A percentile compares a stretch with the other conserved stretches of the same genome.
phyloP scores from a whole-genome alignment of 2,113 vertebrate species.

The Stercorarius parasiticus region DNA sequence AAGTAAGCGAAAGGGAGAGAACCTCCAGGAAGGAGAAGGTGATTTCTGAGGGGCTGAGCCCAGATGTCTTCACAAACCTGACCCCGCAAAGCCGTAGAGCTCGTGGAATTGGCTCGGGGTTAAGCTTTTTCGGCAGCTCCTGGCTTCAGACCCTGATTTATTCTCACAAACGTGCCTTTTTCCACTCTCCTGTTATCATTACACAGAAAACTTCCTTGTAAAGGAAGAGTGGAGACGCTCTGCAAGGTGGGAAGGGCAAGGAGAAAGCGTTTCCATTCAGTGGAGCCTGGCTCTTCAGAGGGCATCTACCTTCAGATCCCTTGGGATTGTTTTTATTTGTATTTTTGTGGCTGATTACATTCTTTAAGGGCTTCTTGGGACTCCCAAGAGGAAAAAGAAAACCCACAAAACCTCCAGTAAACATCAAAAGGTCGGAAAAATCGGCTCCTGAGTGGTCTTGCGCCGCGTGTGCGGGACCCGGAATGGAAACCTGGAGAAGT shows the following conservation, averaged over 20 bases:
- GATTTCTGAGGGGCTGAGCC: not conserved
- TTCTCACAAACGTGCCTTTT: not conserved
- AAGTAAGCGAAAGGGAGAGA: not conserved
- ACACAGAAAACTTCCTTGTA: not conserved
- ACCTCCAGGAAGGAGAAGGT: not conserved
- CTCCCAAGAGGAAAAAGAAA: no score
- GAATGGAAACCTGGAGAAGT: not conserved
- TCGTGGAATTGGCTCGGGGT: not conserved
- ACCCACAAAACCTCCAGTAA: not conserved
- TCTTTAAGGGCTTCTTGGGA: not conserved
- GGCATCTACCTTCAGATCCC: not conserved
- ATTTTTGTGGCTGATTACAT: not conserved
- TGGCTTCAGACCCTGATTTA: not conserved
- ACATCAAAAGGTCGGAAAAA: not conserved
- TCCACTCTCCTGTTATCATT: not conserved
- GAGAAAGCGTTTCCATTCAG: fast-evolving
- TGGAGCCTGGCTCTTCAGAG: not conserved
- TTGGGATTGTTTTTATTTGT: not conserved
- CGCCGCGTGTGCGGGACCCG: fast-evolving
- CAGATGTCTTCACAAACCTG: not conserved
- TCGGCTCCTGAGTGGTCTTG: fast-evolving
- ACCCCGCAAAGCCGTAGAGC: not conserved
- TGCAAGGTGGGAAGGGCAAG: not conserved
- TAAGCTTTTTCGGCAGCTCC: not conserved
- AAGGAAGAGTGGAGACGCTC: not conserved